These are phyloP conservation scores for Morone saxatilis DNA, from an alignment of 2,113 vertebrate species.

Conservation along the genomic window DNA sequence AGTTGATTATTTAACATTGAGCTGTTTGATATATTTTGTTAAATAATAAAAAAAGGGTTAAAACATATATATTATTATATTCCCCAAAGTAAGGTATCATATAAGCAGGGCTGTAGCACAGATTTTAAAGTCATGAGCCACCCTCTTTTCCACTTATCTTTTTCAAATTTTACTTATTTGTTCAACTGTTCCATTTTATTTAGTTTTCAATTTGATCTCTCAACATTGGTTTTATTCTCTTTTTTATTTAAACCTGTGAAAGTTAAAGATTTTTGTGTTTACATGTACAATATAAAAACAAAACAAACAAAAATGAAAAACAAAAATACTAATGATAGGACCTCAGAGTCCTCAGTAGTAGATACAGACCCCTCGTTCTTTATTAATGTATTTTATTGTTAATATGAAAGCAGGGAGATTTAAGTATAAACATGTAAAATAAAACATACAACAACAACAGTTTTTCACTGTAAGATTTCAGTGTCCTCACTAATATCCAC, in stretches of 20 bases:
- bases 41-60: background rate
- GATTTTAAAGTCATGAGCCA: background rate
- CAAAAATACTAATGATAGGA: too few species aligned
- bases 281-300: too few species aligned
- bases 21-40: background rate
- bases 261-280: background rate
- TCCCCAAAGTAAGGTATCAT: background rate
- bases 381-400: too few species aligned
- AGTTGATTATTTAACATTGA: background rate
- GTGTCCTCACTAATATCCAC: background rate
- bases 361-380: too few species aligned
- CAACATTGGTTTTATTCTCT: background rate
- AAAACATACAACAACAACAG: too few species aligned
- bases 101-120: background rate
- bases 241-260: background rate
- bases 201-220: too few species aligned
- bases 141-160: background rate
- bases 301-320: too few species aligned
- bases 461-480: too few species aligned
- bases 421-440: too few species aligned
- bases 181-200: background rate
- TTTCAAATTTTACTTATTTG: background rate
- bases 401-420: too few species aligned
- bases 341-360: too few species aligned
- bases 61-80: background rate